A percentile compares a stretch with the other conserved stretches of the same genome.
Conservation (phyloP, 2,888 invertebrate genomes). For the Neuroscelio doddi region DNA sequence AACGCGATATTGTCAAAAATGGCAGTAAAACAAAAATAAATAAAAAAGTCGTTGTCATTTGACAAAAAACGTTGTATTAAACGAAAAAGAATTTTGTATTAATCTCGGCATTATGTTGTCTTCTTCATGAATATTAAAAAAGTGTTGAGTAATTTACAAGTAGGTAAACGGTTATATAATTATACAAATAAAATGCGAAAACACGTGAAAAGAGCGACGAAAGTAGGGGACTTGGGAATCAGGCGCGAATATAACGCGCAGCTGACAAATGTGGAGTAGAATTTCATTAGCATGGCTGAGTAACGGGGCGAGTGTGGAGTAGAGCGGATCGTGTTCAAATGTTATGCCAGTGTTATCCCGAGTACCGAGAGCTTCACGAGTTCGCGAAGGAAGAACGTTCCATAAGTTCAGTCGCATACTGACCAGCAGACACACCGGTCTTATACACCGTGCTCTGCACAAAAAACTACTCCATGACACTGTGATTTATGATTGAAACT, state of each 20-base stretch:
- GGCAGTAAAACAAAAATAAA: too few species aligned
- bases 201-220: conserved; percentile 2
- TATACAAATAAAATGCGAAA: conserved; percentile 8
- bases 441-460: conserved; percentile 21
- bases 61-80: too few species aligned
- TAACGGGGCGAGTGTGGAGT: conserved; percentile 59
- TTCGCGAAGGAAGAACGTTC: conserved; percentile 32
- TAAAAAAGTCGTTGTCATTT: too few species aligned
- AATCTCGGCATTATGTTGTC: too few species aligned
- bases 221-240: conserved; percentile 22
- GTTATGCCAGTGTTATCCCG: conserved; percentile 40
- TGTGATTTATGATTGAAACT: conserved; percentile 1
- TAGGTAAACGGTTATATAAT: not conserved
- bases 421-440: conserved; percentile 55
- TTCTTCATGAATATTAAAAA: too few species aligned
- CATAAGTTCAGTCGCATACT: conserved; percentile 60
- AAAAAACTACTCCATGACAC: not conserved
- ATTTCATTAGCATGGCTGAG: conserved; percentile 57
- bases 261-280: conserved; percentile 59
- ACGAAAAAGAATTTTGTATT: too few species aligned
- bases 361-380: conserved; percentile 46
- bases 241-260: conserved; percentile 16
- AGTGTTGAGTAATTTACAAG: too few species aligned
- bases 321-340: conserved; percentile 54
- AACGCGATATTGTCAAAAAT: too few species aligned